These are phyloP conservation scores for Aegithalos caudatus DNA, from an alignment of 2,113 vertebrate species.

Conservation along the genomic window DNA sequence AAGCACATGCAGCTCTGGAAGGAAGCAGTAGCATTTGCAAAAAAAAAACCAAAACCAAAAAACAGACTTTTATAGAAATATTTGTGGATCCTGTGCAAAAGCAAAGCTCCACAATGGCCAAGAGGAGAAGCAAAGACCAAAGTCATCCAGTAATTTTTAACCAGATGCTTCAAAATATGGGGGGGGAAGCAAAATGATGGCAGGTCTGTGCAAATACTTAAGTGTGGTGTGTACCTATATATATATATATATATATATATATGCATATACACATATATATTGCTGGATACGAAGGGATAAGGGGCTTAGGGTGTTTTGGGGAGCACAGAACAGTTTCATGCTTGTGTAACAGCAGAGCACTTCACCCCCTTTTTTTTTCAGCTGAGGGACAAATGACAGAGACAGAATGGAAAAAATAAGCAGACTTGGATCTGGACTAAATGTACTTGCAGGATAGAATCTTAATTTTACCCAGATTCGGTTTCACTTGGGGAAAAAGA, in stretches of 20 bases:
- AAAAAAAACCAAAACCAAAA: not conserved
- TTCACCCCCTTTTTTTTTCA: not conserved
- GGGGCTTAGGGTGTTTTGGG: not conserved
- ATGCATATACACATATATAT: not conserved
- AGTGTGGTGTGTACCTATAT: not conserved
- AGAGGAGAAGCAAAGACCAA: not conserved
- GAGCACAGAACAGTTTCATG: not conserved
- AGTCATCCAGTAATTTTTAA: not conserved
- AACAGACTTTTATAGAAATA: not conserved
- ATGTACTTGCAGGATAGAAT: not conserved
- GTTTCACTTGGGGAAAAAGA: not conserved
- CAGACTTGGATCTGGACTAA: constrained; percentile 42
- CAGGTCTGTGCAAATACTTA: not conserved
- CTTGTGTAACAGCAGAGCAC: not conserved
- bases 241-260: too few relatives aligned
- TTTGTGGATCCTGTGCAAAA: not conserved
- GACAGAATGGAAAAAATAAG: constrained; percentile 35
- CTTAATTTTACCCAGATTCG: constrained; percentile 54
- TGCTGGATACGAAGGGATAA: not conserved
- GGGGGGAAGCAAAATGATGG: not conserved
- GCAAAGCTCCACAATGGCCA: not conserved
- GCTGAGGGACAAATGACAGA: not conserved
- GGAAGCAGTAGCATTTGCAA: not conserved
- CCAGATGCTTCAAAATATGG: not conserved
- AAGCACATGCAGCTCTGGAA: not conserved